These are phyloP conservation scores for Steatocranus sp. DNA, from an alignment of 2,797 vertebrate species.

Conservation along the genomic window DNA sequence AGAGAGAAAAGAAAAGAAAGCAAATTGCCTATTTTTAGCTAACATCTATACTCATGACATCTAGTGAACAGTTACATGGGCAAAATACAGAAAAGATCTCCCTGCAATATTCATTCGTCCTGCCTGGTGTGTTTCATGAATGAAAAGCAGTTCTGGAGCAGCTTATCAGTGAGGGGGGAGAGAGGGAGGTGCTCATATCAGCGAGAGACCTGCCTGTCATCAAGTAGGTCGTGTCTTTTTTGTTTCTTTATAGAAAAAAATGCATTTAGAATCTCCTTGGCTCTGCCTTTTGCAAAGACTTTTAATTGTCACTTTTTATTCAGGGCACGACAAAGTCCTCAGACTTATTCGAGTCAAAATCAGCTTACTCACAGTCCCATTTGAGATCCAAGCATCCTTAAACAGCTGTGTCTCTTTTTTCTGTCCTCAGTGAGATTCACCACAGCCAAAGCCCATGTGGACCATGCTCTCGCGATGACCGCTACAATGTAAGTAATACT, in stretches of 20 bases:
- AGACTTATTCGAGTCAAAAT: neutral
- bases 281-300: neutral
- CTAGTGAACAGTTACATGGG: neutral
- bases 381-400: neutral
- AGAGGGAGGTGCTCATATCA: neutral
- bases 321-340: too few relatives aligned
- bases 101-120: neutral
- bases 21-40: neutral
- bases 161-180: neutral
- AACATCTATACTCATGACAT: neutral
- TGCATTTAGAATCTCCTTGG: neutral
- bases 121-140: neutral
- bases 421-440: slow-evolving; percentile 34
- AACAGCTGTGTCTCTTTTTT: neutral
- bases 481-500: slow-evolving; percentile 51
- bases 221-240: neutral
- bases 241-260: neutral
- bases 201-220: neutral
- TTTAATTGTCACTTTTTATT: neutral
- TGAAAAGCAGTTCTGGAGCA: neutral
- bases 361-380: neutral
- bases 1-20: neutral
- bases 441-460: slow-evolving; percentile 3
- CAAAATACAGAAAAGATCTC: neutral
- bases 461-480: slow-evolving; percentile 43